Evolutionary conservation across 2,888 invertebrate species (phyloP), one percentile per base, ranked within the genome.

Genomic region (Saturnia pavonia): DNA sequence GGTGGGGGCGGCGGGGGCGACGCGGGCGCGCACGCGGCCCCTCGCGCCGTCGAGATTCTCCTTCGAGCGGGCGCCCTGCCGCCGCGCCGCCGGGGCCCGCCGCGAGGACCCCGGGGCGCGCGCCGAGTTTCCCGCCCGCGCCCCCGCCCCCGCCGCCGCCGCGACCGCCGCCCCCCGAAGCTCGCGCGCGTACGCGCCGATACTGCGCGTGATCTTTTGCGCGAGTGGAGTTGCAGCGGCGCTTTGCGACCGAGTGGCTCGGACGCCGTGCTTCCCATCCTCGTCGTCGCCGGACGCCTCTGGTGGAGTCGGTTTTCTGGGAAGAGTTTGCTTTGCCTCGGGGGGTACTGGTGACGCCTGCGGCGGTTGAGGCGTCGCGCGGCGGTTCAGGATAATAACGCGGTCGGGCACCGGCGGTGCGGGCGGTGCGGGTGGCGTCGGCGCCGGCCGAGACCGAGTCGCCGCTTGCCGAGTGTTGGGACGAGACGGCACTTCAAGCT

Each of bases 71-170:
- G 82, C 82, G 78, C 80, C 80, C 80, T 77, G 84, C 76, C 85
- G 85, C 76, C 85, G 88, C 87, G 88, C 88, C 88, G 84, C 89
- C 88, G 85, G 88, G 84, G 83, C 82, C 85, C 89, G 86, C 83
- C 88, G 89, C 87, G 82, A 85, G 82, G 88, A 84, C 77, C 87
- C 90, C 87, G 90, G 88, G 89, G 88, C 90, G 90, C 90, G 91
- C 87, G 82, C 80, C 75, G 86, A 85, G 88, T 89, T 90, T 91
- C 91, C 90, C 90, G 89, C 84, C 82, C 86, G 82, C 77, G 82
- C 81, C 65, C 82, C 79, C 67, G 76, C 81, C 70, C 82, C 82
- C 67, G 80, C 84, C 66, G 80, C 85, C 72, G 34, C 34, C 34
- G 34, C 34, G 6, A 6, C 34, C 70, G 82, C 82, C 67, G 80